Conservation (phyloP, 2,797 vertebrate genomes). For the Euthynnus affinis region DNA sequence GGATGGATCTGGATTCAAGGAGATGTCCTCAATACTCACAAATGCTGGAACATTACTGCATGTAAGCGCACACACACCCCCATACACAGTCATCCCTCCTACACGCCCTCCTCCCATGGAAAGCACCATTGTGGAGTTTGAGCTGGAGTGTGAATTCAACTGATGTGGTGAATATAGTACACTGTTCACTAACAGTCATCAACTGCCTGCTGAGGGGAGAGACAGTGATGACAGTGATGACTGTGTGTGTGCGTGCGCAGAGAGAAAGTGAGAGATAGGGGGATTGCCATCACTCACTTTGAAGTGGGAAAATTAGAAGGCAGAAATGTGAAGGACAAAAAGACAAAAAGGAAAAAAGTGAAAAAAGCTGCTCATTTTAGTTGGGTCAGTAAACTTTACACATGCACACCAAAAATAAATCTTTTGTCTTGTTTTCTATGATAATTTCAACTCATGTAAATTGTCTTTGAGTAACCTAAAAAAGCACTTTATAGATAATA, state of each 20-base stretch:
- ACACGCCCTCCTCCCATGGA: constrained; percentile 34
- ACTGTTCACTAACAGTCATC: constrained; percentile 65
- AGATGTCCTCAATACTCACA: constrained; percentile 70
- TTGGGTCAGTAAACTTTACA: background rate
- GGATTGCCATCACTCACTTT: constrained; percentile 35
- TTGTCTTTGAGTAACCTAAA: too few species aligned
- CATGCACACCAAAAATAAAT: background rate
- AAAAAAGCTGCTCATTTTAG: background rate
- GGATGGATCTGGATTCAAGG: constrained; percentile 56
- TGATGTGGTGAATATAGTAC: constrained; percentile 60
- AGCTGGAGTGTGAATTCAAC: constrained; percentile 63
- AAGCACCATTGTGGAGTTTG: constrained; percentile 64
- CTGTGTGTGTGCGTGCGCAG: constrained; percentile 9
- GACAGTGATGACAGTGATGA: constrained; percentile 46
- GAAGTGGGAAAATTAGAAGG: constrained; percentile 40
- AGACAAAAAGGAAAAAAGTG: constrained; percentile 2
- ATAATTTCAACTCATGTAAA: too few species aligned
- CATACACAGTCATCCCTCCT: constrained; percentile 43
- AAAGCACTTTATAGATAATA: too few species aligned
- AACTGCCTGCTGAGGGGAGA: constrained; percentile 45
- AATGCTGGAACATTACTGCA: constrained; percentile 60
- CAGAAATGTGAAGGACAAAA: constrained; percentile 10
- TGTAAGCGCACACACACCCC: constrained; percentile 48
- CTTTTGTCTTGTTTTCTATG: background rate
- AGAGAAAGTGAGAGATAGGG: constrained; percentile 16